phyloP scores from a whole-genome alignment of 1,140 invertebrate genomes.

The Drosophila lacteicornis region DNA sequence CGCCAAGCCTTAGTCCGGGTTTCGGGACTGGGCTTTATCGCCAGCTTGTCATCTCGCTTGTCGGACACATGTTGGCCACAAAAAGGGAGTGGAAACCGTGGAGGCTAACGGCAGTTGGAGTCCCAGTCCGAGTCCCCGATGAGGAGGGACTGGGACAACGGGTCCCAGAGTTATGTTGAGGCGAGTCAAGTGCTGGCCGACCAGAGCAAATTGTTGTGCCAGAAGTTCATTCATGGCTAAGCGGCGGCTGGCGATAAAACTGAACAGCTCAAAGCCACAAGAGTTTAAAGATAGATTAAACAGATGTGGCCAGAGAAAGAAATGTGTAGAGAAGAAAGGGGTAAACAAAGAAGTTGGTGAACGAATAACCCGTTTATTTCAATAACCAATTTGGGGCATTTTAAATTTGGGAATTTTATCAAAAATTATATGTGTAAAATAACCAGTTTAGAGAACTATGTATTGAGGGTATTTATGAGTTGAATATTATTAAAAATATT shows the following conservation, averaged over 20 bases:
- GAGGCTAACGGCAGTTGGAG: constrained; percentile 56
- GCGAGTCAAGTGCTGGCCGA: constrained; percentile 43
- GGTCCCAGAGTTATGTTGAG: constrained; percentile 32
- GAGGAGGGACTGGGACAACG: constrained; percentile 21
- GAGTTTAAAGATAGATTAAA: constrained; percentile 33
- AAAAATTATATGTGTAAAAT: neutral
- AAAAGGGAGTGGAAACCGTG: constrained; percentile 59
- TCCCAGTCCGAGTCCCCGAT: constrained; percentile 5
- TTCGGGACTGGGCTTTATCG: constrained; percentile 59
- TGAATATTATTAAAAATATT: too few relatives aligned
- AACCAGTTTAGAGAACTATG: neutral
- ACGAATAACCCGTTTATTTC: constrained; percentile 18
- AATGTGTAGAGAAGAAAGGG: neutral
- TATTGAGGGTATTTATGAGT: neutral
- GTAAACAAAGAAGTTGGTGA: constrained; percentile 13
- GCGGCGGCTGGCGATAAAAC: constrained; percentile 28
- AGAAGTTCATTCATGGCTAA: constrained; percentile 47
- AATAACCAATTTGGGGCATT: constrained; percentile 13
- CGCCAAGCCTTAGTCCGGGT: constrained; percentile 60
- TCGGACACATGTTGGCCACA: constrained; percentile 64
- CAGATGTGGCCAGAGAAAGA: constrained; percentile 9
- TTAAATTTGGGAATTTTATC: neutral
- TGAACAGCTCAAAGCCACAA: constrained; percentile 16
- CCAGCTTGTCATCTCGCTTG: constrained; percentile 69
- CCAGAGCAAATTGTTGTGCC: constrained; percentile 36